These are phyloP conservation scores for Aratinga solstitialis DNA, from an alignment of 2,797 vertebrate species.

Conservation along the genomic window DNA sequence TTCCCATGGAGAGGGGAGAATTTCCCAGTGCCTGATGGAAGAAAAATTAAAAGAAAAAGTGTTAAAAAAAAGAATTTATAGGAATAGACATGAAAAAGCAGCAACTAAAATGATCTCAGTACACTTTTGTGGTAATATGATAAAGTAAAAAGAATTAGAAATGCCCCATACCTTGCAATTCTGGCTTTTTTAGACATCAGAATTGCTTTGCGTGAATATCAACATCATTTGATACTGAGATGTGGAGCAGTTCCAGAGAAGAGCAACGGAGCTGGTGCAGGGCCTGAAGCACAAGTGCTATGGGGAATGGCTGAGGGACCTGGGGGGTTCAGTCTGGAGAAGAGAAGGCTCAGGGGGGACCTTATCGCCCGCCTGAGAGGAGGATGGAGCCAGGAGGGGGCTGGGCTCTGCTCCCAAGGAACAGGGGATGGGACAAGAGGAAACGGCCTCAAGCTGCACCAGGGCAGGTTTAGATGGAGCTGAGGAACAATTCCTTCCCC, in stretches of 20 bases:
- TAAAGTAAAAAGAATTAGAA: not conserved
- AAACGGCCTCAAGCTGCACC: too few species aligned
- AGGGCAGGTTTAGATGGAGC: too few species aligned
- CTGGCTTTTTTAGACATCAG: not conserved
- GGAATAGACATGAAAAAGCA: not conserved
- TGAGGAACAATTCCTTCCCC: too few species aligned
- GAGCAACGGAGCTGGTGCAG: not conserved
- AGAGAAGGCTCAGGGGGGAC: too few species aligned
- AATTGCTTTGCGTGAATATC: not conserved
- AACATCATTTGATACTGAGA: not conserved
- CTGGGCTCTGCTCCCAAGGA: too few species aligned
- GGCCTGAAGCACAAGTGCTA: not conserved
- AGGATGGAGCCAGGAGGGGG: too few species aligned
- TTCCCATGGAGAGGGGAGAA: not conserved
- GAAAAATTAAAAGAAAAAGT: not conserved
- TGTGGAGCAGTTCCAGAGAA: not conserved
- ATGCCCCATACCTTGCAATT: not conserved
- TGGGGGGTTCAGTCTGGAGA: too few species aligned
- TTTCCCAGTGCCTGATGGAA: not conserved
- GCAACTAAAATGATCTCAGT: not conserved
- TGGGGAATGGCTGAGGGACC: not conserved
- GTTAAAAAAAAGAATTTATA: not conserved
- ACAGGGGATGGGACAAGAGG: too few species aligned
- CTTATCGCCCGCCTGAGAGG: too few species aligned
- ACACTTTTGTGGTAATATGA: fast-evolving